Conservation (phyloP, 2,113 vertebrate genomes). For the Hystrix brachyura region DNA sequence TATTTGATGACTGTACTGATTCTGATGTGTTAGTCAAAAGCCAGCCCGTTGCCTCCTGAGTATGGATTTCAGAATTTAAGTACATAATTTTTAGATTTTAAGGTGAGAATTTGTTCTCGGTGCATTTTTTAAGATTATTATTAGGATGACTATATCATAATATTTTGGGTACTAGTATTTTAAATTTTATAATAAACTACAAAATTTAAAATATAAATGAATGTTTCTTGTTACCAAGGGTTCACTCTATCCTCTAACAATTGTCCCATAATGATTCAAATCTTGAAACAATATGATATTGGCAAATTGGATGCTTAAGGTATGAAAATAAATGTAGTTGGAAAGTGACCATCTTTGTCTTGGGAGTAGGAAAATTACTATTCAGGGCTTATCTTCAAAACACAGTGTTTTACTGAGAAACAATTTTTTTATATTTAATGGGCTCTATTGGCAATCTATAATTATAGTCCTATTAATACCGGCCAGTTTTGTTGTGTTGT, state of each 20-base stretch:
- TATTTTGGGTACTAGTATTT: slow-evolving; percentile 28
- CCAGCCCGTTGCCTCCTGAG: neutral
- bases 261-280: neutral
- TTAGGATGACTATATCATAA: neutral
- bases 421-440: slow-evolving; percentile 12
- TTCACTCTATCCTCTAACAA: neutral
- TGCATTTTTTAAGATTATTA: slow-evolving; percentile 36
- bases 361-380: neutral
- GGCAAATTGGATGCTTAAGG: neutral
- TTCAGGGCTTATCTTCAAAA: neutral
- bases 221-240: neutral
- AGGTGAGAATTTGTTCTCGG: neutral
- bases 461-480: neutral
- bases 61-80: neutral
- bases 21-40: neutral
- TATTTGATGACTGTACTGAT: neutral
- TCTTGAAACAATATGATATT: neutral
- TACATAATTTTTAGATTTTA: slow-evolving; percentile 41
- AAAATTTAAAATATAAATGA: slow-evolving; percentile 24
- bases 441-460: neutral
- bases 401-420: slow-evolving; percentile 36
- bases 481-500: neutral
- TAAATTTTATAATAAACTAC: neutral
- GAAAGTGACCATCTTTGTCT: neutral
- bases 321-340: slow-evolving; percentile 17